These are phyloP conservation scores for Meteorus colon DNA, from an alignment of 2,888 invertebrate species.

Conservation along the genomic window DNA sequence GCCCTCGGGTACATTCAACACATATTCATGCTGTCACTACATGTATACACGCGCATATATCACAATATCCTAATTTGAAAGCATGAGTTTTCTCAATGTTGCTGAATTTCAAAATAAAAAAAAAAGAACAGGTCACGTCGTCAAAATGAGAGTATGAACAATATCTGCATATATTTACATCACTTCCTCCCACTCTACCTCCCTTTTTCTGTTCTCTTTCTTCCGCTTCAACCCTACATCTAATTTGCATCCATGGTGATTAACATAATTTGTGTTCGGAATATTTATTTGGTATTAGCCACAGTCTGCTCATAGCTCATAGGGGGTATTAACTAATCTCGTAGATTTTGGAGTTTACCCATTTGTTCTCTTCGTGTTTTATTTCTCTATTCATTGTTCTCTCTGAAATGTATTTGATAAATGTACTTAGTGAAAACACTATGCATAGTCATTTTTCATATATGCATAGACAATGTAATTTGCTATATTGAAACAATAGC, in stretches of 20 bases:
- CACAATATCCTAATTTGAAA: not conserved
- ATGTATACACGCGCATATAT: slow-evolving; percentile 8
- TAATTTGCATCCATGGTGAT: slow-evolving; percentile 70
- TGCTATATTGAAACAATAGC: not conserved
- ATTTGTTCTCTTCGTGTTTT: slow-evolving; percentile 50
- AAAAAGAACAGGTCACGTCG: not conserved
- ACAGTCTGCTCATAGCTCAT: slow-evolving; percentile 69
- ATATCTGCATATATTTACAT: slow-evolving; percentile 22
- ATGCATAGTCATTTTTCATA: too few species aligned
- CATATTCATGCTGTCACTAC: slow-evolving; percentile 13
- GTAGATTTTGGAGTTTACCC: slow-evolving; percentile 68
- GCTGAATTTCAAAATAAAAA: not conserved
- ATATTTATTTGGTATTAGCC: slow-evolving; percentile 73
- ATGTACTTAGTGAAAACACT: too few species aligned
- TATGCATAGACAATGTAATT: not conserved
- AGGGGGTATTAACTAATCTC: slow-evolving; percentile 71
- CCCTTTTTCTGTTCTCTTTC: slow-evolving; percentile 24
- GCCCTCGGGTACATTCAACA: slow-evolving; percentile 22
- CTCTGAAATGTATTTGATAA: not conserved
- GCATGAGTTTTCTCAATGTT: not conserved
- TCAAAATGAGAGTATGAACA: slow-evolving; percentile 14
- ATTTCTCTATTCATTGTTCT: slow-evolving; percentile 18
- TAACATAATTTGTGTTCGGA: slow-evolving; percentile 73
- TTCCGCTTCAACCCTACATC: slow-evolving; percentile 53
- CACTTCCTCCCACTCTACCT: slow-evolving; percentile 1